Evolutionary conservation across 1,140 invertebrate species (phyloP).

Genomic region (Asobara japonica): DNA sequence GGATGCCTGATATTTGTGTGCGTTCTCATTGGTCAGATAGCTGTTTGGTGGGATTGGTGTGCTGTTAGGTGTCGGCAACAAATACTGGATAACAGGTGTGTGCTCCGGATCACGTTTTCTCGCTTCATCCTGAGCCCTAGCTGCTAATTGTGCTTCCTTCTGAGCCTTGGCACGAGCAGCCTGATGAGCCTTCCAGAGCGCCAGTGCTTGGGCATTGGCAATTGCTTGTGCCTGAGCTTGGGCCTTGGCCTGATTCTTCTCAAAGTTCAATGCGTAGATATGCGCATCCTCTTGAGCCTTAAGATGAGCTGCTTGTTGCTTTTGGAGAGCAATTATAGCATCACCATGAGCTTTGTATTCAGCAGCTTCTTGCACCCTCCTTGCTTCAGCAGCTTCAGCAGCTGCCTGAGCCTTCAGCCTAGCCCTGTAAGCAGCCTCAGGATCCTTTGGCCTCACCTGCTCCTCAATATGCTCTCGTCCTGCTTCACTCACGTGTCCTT

Average conservation of each 20-base stretch:
- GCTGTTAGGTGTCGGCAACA: conserved; percentile 47
- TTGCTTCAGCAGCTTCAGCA: conserved; percentile 54
- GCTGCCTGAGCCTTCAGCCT: conserved; percentile 56
- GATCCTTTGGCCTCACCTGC: conserved; percentile 52
- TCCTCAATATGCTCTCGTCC: conserved; percentile 55
- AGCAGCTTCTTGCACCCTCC: conserved; percentile 54
- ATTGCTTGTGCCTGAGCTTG: conserved; percentile 61
- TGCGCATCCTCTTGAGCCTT: conserved; percentile 61
- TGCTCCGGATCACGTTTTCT: conserved; percentile 52
- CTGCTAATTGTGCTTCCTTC: conserved; percentile 53
- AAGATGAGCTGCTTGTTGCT: conserved; percentile 59
- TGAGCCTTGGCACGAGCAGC: conserved; percentile 56
- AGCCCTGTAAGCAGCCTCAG: conserved; percentile 56
- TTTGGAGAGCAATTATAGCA: conserved; percentile 59
- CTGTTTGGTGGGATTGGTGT: conserved; percentile 54
- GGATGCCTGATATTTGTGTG: conserved; percentile 55
- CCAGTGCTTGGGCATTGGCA: conserved; percentile 60
- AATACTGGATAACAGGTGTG: conserved; percentile 59
- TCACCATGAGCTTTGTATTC: conserved; percentile 63
- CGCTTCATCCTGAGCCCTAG: conserved; percentile 54
- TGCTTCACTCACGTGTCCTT: conserved; percentile 61
- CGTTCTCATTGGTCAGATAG: conserved; percentile 53
- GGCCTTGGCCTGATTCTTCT: conserved; percentile 58
- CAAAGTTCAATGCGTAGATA: conserved; percentile 56
- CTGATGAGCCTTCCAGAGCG: conserved; percentile 57